Conservation (phyloP, 2,888 invertebrate species). For the Galerucella calmariensis region DNA sequence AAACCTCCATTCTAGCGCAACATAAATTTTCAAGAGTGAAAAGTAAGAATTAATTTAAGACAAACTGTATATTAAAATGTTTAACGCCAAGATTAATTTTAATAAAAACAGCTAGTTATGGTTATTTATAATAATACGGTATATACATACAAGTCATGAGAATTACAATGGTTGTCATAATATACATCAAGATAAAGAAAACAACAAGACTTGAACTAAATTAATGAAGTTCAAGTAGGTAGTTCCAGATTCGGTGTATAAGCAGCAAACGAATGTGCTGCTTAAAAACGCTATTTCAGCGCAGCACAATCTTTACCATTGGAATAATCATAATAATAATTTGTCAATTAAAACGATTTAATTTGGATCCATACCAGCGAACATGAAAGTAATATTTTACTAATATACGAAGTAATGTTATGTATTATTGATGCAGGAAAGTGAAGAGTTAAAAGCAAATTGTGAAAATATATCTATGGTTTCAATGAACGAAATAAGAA, state of each 20-base stretch:
- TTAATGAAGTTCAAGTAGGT: conserved; percentile 47
- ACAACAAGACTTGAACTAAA: conserved; percentile 33
- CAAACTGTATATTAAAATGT: neutral
- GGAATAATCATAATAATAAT: conserved; percentile 16
- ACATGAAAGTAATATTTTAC: neutral
- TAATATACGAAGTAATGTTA: neutral
- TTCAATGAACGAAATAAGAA: no score
- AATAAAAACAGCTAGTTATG: neutral
- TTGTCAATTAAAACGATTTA: conserved; percentile 20
- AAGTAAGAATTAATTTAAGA: neutral
- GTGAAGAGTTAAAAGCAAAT: no score
- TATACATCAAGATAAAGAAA: conserved; percentile 27
- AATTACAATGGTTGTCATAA: conserved; percentile 2
- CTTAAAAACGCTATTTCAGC: conserved; percentile 44
- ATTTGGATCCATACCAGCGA: neutral
- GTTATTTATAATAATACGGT: conserved; percentile 5
- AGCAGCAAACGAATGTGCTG: conserved; percentile 50
- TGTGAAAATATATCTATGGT: no score
- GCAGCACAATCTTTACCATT: neutral
- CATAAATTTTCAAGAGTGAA: no score
- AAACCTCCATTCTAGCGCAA: no score
- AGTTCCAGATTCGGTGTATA: conserved; percentile 47
- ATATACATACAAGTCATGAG: neutral
- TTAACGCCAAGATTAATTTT: neutral
- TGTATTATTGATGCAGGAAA: no score